phyloP scores from a whole-genome alignment of 2,113 vertebrate genomes.

The Pionites leucogaster region DNA sequence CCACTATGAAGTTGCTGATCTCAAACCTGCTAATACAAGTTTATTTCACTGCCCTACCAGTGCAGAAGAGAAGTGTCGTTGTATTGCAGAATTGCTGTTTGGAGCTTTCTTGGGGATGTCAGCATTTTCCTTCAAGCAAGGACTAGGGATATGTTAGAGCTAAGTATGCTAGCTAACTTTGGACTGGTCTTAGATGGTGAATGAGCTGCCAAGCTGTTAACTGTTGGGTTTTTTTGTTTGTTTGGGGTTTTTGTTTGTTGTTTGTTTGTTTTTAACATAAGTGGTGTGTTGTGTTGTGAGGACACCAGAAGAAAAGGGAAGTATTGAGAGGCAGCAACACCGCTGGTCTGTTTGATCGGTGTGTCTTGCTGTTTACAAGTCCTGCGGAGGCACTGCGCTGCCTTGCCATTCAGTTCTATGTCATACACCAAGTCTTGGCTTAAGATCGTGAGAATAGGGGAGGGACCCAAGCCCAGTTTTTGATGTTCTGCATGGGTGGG shows the following conservation, averaged over 20 bases:
- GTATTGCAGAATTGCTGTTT: background rate
- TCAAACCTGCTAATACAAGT: background rate
- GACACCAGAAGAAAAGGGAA: background rate
- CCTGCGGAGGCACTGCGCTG: constrained; percentile 27
- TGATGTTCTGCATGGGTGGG: constrained; percentile 80
- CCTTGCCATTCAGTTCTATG: constrained; percentile 30
- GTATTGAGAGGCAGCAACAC: background rate
- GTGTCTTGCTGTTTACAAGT: constrained; percentile 21
- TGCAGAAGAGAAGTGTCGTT: background rate
- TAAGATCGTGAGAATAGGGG: constrained; percentile 59
- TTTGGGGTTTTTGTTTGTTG: background rate
- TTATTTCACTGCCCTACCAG: background rate
- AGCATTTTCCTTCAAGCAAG: background rate
- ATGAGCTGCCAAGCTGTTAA: background rate
- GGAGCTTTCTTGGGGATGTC: background rate
- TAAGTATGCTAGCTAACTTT: background rate
- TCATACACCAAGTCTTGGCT: constrained; percentile 13
- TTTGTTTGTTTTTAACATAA: background rate
- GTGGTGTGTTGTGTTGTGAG: background rate
- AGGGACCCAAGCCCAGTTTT: constrained; percentile 74
- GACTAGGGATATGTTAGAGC: background rate
- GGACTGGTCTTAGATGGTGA: background rate
- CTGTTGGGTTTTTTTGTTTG: background rate
- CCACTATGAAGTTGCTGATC: background rate
- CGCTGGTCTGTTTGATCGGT: background rate